phyloP scores from a whole-genome alignment of 2,888 invertebrate species.

The Buathra laborator region DNA sequence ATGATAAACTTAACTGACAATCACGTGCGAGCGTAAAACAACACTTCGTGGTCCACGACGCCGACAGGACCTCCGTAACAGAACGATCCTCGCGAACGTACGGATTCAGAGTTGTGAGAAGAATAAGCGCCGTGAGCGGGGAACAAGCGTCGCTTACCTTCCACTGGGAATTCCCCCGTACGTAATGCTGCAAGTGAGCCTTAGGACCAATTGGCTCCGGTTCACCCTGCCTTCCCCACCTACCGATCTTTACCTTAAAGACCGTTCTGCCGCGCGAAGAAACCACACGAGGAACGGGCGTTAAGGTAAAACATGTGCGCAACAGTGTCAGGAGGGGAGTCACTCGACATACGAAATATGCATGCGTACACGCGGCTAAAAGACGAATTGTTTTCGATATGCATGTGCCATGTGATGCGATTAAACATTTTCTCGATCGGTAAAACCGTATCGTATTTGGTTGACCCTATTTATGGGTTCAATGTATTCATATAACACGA shows the following conservation, averaged over 20 bases:
- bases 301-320: conserved; percentile 41
- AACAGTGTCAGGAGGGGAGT: not conserved
- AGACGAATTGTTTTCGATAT: conserved; percentile 15
- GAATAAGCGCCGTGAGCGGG: conserved; percentile 63
- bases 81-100: conserved; percentile 60
- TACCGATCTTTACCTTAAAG: conserved; percentile 64
- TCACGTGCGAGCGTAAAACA: not conserved
- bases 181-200: conserved; percentile 61
- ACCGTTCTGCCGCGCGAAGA: conserved; percentile 48
- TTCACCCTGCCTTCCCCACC: conserved; percentile 73
- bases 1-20: not conserved
- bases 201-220: conserved; percentile 72
- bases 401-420: not conserved
- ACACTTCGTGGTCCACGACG: conserved; percentile 5
- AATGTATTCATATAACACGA: too few relatives aligned
- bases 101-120: conserved; percentile 68
- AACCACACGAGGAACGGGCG: conserved; percentile 40
- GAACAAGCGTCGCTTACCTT: conserved; percentile 67
- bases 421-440: not conserved
- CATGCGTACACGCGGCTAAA: not conserved
- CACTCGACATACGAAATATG: conserved; percentile 11
- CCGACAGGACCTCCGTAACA: conserved; percentile 1
- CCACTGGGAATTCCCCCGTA: conserved; percentile 70
- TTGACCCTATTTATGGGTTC: too few relatives aligned
- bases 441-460: too few relatives aligned